Conservation (phyloP, 1,140 invertebrate genomes). For the Pissodes strobi region DNA sequence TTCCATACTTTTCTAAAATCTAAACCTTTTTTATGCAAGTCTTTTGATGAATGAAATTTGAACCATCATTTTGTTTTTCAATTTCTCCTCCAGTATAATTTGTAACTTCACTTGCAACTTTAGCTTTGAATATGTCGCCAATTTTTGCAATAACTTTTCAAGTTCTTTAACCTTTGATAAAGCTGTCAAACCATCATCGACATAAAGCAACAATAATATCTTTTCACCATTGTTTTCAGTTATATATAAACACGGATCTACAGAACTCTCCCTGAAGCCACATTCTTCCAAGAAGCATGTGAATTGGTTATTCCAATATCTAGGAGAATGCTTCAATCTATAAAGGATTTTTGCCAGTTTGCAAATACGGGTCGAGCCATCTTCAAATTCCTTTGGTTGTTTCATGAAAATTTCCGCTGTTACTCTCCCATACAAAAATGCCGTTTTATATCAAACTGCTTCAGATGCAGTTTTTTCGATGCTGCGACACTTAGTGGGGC, state of each 20-base stretch:
- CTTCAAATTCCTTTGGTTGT: too few species aligned
- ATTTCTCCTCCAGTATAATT: background rate
- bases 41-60: too few species aligned
- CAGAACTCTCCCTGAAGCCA: slow-evolving; percentile 48
- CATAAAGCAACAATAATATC: slow-evolving; percentile 55
- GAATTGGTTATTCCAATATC: slow-evolving; percentile 52
- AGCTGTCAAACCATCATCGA: slow-evolving; percentile 57
- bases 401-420: slow-evolving; percentile 55
- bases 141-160: slow-evolving; percentile 18
- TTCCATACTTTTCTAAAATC: background rate
- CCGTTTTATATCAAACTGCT: slow-evolving; percentile 54
- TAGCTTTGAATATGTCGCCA: slow-evolving; percentile 22
- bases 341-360: slow-evolving; percentile 53
- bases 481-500: slow-evolving; percentile 53
- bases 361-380: too few species aligned
- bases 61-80: too few species aligned
- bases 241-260: slow-evolving; percentile 54
- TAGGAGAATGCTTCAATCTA: slow-evolving; percentile 55
- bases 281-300: slow-evolving; percentile 44
- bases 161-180: slow-evolving; percentile 15
- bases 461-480: slow-evolving; percentile 45
- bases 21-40: too few species aligned
- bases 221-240: slow-evolving; percentile 33
- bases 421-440: slow-evolving; percentile 43
- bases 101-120: background rate